Percentiles rank a stretch among this genome's conserved stretches.
Conservation (phyloP, 2,888 invertebrate species). For the Agrotis puta region DNA sequence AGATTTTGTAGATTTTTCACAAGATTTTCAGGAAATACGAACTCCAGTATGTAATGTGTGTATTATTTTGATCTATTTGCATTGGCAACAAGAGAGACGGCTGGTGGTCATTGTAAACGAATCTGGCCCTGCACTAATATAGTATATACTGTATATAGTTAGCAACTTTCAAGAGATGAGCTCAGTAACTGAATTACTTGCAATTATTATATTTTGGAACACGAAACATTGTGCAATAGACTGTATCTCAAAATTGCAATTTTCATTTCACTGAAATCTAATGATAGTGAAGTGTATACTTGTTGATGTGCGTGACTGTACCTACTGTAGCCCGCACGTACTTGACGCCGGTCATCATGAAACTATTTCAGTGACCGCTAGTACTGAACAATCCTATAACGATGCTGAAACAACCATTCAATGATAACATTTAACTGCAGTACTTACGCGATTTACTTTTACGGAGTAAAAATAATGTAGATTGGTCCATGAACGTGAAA, state of each 20-base stretch:
- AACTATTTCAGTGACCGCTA: slow-evolving; percentile 41
- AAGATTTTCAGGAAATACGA: background rate
- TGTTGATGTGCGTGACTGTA: background rate
- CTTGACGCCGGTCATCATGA: slow-evolving; percentile 8
- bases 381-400: background rate
- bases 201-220: background rate
- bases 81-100: slow-evolving; percentile 17
- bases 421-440: background rate
- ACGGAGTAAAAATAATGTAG: too few species aligned
- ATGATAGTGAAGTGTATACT: background rate
- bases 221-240: background rate
- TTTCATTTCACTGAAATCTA: background rate
- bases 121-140: slow-evolving; percentile 3
- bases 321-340: background rate
- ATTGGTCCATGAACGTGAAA: too few species aligned
- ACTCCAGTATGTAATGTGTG: background rate
- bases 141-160: background rate
- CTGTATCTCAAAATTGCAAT: background rate
- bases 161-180: background rate
- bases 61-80: slow-evolving; percentile 39
- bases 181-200: background rate
- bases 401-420: slow-evolving; percentile 9
- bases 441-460: background rate
- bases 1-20: background rate
- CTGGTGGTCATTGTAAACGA: slow-evolving; percentile 24